These are phyloP conservation scores for Charanyca ferruginea DNA, from an alignment of 2,888 invertebrate species.

Conservation along the genomic window DNA sequence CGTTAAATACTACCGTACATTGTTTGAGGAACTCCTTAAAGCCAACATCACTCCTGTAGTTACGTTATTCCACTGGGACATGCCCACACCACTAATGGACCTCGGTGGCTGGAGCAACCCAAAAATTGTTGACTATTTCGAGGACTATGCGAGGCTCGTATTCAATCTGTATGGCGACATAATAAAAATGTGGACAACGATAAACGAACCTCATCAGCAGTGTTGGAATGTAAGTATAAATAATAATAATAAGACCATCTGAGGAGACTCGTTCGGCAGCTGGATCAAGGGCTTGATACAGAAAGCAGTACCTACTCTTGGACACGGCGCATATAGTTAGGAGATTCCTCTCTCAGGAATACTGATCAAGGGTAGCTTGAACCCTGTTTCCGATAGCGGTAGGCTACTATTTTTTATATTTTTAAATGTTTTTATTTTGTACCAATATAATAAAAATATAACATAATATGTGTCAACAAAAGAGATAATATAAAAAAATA, in stretches of 20 bases:
- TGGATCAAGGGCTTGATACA: too few relatives aligned
- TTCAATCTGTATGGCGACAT: constrained; percentile 92
- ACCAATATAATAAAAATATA: neutral
- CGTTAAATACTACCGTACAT: constrained; percentile 93
- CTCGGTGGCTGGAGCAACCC: constrained; percentile 90
- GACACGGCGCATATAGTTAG: too few relatives aligned
- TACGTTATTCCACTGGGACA: constrained; percentile 93
- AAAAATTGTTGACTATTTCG: constrained; percentile 88
- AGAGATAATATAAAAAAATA: too few relatives aligned
- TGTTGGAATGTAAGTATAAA: constrained; percentile 82
- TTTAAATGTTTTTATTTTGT: too few relatives aligned
- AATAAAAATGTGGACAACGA: constrained; percentile 94
- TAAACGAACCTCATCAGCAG: constrained; percentile 93
- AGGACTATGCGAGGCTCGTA: constrained; percentile 89
- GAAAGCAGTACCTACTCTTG: too few relatives aligned
- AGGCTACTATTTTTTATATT: too few relatives aligned
- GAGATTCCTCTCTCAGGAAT: too few relatives aligned
- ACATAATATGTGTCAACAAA: too few relatives aligned
- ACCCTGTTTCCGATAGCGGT: too few relatives aligned
- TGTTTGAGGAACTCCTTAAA: constrained; percentile 93
- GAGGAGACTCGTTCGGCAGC: too few relatives aligned
- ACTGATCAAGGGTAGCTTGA: too few relatives aligned
- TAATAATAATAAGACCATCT: neutral
- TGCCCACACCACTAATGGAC: constrained; percentile 89
- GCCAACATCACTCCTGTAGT: constrained; percentile 93